Conservation (phyloP, 2,797 vertebrate genomes). For the Cuniculus paca region DNA sequence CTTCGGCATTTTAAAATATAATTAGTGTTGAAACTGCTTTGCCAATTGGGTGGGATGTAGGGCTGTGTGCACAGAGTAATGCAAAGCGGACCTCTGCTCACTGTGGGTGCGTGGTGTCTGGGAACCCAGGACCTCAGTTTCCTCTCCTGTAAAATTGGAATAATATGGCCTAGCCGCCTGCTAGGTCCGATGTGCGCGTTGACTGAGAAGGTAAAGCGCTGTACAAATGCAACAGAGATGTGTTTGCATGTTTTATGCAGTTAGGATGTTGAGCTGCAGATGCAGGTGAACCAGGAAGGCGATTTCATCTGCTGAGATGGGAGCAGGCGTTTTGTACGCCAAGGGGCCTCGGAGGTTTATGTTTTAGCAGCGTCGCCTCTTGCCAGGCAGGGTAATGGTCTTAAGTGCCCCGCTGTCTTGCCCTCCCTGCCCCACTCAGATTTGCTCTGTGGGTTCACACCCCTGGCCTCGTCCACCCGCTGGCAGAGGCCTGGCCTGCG, state of each 20-base stretch:
- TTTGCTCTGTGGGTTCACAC: neutral
- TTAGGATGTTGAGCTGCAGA: neutral
- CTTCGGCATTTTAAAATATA: conserved; percentile 70
- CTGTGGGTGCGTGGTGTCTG: neutral
- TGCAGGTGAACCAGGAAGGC: neutral
- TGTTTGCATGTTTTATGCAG: neutral
- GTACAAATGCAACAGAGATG: too few species aligned
- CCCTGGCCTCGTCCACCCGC: conserved; percentile 5
- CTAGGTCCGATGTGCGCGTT: neutral
- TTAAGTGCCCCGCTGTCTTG: neutral
- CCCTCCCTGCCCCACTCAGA: neutral
- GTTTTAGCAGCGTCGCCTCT: neutral
- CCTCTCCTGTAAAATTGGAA: neutral
- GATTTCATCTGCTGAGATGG: neutral
- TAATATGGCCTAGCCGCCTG: neutral
- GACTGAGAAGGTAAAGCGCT: neutral
- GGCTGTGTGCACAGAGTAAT: neutral
- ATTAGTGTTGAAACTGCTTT: conserved; percentile 59
- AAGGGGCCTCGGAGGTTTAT: neutral
- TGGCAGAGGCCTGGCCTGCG: neutral
- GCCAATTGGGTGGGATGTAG: neutral
- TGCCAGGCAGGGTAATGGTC: neutral
- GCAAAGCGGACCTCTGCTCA: neutral
- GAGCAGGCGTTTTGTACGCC: neutral
- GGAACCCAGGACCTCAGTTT: neutral